Base-by-base conservation (phyloP, 2,888 invertebrate genomes). In the Tanytarsus gracilentus region DNA sequence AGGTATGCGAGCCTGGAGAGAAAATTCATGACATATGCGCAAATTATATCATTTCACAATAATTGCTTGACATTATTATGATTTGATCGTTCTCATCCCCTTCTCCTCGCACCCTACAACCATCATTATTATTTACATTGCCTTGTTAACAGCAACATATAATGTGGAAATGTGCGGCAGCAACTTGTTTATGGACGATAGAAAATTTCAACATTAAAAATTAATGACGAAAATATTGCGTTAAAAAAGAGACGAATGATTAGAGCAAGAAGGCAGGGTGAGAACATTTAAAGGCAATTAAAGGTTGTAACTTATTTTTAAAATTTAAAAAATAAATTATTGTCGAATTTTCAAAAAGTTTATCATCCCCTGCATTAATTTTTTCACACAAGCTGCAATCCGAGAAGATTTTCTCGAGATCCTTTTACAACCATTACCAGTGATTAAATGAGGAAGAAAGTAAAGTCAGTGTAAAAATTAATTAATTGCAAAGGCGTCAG, bases 31-130 rank as follows among this genome's bases (percentile, higher is more conserved):
- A 39, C 58, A 58, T 27, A 58, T 48, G 48, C 39, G 58, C 58
- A 48, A 58, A 58, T 48, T 23, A 56, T 56, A 56, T 56, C 48
- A 58, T 48, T 55, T 55, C 33, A 55, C 25, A 55, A 55, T 55
- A 55, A 55, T 55, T 39, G 55, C 39, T 39, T 25, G 14, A 36
- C 36, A 23, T 27, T 53, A 53, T 53, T 53, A 53, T 40, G 44
- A 58, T 48, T 58, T 40, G 58, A 48, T 58, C 48, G 58, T 27
- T 27, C 44, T 58, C 48, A 58, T 56, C 25, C 33, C 18, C 21
- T 53, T 8, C 11, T 40, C 7, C 26, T 48, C 16, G 4, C 21
- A 21, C 29, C 36, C 48, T 30, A 26, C 39, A 14, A 25, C 21
- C 39, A 25, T 26, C 48, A 23, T 58, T 25, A 48, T 27, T n/a